A percentile compares a stretch with the other conserved stretches of the same genome.
Evolutionary conservation across 2,797 vertebrate species (phyloP).

Genomic region (Centropyge bicolor): DNA sequence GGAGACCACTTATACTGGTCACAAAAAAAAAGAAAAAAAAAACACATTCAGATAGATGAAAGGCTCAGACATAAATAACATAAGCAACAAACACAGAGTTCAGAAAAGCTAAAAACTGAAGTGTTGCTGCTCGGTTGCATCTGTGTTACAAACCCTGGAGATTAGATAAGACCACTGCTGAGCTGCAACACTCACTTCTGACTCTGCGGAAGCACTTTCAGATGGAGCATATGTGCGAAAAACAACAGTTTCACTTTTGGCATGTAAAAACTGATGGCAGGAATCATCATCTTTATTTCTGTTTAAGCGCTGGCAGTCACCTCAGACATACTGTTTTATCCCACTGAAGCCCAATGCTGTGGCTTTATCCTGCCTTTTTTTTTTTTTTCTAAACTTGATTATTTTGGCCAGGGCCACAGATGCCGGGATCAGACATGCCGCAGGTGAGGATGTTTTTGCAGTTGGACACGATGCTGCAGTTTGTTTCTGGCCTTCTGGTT

Average conservation of each 20-base stretch:
- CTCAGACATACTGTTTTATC: constrained; percentile 1
- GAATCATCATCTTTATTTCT: constrained; percentile 25
- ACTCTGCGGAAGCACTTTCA: constrained; percentile 36
- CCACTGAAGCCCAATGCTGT: not conserved
- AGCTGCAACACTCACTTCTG: constrained; percentile 22
- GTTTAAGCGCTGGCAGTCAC: constrained; percentile 36
- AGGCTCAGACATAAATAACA: not conserved
- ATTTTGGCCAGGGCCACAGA: constrained; percentile 12
- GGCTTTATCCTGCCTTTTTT: not conserved
- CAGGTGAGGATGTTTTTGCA: constrained; percentile 15
- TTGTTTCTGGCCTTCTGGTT: not conserved
- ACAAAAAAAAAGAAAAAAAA: not conserved
- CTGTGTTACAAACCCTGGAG: constrained; percentile 4
- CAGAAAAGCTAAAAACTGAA: not conserved
- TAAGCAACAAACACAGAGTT: not conserved
- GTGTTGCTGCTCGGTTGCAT: constrained; percentile 10
- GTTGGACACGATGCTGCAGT: constrained; percentile 12
- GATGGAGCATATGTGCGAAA: not conserved
- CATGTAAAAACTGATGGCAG: constrained; percentile 24
- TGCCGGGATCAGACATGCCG: constrained; percentile 14
- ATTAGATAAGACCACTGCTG: constrained; percentile 44
- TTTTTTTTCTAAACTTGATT: constrained; percentile 19
- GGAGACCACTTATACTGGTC: not conserved
- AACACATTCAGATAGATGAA: not conserved
- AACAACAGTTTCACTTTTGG: constrained; percentile 36